Evolutionary conservation across 2,888 invertebrate species (phyloP).

Genomic region (Drosophila mettleri): DNA sequence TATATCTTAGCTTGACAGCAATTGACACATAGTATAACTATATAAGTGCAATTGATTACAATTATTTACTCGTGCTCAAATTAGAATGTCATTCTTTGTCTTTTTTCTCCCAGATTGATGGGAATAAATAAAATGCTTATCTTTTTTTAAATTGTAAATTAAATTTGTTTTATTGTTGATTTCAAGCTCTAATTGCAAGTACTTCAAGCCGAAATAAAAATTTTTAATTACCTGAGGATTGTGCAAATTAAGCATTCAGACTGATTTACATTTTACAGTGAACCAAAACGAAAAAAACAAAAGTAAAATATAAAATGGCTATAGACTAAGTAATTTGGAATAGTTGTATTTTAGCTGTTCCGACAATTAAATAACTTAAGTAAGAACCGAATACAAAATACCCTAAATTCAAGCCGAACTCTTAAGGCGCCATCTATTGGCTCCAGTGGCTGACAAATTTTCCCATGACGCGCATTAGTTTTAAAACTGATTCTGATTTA

Average conservation of each 20-base stretch:
- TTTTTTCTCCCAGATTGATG: not conserved
- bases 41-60: not conserved
- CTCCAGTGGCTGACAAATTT: too few species aligned
- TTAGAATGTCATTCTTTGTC: not conserved
- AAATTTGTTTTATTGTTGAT: not conserved
- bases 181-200: slow-evolving; percentile 11
- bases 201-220: not conserved
- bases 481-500: too few species aligned
- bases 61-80: not conserved
- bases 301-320: not conserved
- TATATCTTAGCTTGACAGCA: slow-evolving; percentile 8
- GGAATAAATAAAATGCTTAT: not conserved
- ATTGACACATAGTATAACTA: slow-evolving; percentile 1
- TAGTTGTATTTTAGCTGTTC: too few species aligned
- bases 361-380: too few species aligned
- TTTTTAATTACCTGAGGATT: not conserved
- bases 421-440: too few species aligned
- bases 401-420: too few species aligned
- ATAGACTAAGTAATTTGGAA: too few species aligned
- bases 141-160: not conserved
- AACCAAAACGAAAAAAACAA: not conserved
- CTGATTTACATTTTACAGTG: slow-evolving; percentile 1
- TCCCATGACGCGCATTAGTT: too few species aligned
- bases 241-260: not conserved
- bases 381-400: too few species aligned